Base-by-base conservation (phyloP, 2,888 invertebrate species). In the Camponotus fellah region DNA sequence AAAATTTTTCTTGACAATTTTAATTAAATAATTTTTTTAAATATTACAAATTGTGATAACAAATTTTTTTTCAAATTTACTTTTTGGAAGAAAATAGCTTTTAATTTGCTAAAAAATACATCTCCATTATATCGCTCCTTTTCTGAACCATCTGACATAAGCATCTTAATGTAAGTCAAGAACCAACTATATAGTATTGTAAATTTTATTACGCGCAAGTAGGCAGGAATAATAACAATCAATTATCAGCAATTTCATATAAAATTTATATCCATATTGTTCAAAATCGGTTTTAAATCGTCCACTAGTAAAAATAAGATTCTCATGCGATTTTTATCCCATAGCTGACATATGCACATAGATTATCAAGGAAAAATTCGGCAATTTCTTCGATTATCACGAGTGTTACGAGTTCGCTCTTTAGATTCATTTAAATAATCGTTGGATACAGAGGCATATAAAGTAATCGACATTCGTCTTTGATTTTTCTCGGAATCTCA, bases 291-390 rank as follows among this genome's bases (percentile, higher is more conserved):
- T 14, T 32, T 58, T 43, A 72, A 72, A 72, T 79, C 37, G 34
- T 46, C 10, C 17, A 34, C 21, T 58, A 26, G 12, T 76, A 60
- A 77, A 79, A 87, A 84, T 74, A 68, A 82, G 68, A 21, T 82
- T 75, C 17, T 85, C 64, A 49, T 62, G 17, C n/a, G 62, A 37
- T 46, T 65, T 75, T 79, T 79, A 69, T 69, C 56, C 58, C 71
- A 58, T 12, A 49, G 10, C n/a, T 37, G 77, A 82, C 43, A 43
- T 12, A 21, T 76, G 26, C 71, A 53, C 40, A 26, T 37, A 17
- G 62, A 76, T 76, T 62, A 58, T 17, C 81, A 49, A 26, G 71
- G 58, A 10, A 71, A 79, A 72, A 5, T 46, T 60, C 12, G 17
- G 17, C 4, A 46, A 49, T 60, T 60, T 14, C 12, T 56, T 68